Evolutionary conservation across 1,140 invertebrate species (phyloP), one percentile per base, ranked within the genome.

Genomic region (Pseudomyrmex dendroicus): DNA sequence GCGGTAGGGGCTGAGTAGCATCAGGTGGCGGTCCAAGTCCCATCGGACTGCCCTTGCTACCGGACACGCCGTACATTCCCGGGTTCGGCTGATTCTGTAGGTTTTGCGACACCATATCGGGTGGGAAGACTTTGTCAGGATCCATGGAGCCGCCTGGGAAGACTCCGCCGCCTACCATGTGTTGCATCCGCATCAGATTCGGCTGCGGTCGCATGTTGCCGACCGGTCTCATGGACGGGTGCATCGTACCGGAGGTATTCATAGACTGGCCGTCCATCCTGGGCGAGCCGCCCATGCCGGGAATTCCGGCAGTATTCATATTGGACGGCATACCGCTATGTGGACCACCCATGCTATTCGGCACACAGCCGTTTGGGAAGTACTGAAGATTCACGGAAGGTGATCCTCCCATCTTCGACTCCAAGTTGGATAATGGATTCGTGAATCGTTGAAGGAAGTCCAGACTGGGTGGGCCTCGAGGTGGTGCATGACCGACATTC

Each of bases 381-480:
- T 97, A 97, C 89, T 97, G 96, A 83, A 97, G 95, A 92, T 96
- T 96, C 83, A 97, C 93, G 10, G 93, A 94, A 1, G 93, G 96
- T 50, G 96, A 94, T 12, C 76, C 73, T 61, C 96, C 95, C 93
- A 96, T 95, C 94, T 97, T 97, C 46, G 95, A 95, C 72, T 97
- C 97, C 92, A 97, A 94, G 91, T 96, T 95, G 1, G 94, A 95
- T 89, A 97, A 94, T 0, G 97, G 97, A 92, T 97, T 98, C 10
- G 97, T 96, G 90, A 97, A 98, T 68, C 98, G 95, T 89, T 98
- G 98, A 82, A 99, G 95, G 93, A 99, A 99, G 83, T 99, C 98
- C 66, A 99, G 94, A 92, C 98, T 98, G 7, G 98, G 98, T 1
- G 97, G 97, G n/a, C 97, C 96, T 70, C 97, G 95, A 57, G 95